Conservation (phyloP, 2,888 invertebrate genomes). For the Automeris io region DNA sequence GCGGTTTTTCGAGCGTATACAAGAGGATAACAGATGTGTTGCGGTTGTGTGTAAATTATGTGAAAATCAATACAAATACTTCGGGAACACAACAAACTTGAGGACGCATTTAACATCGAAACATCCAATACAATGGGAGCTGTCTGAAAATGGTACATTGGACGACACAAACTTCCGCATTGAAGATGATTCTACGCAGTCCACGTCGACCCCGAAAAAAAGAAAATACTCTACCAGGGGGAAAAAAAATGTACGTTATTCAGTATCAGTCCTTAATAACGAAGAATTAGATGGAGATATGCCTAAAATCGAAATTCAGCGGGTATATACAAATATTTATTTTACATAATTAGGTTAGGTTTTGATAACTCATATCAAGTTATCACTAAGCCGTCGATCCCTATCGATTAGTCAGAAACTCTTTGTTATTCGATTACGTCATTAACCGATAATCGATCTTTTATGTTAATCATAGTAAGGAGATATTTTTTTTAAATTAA, state of each 20-base stretch:
- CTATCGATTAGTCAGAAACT: slow-evolving; percentile 9
- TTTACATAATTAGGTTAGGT: slow-evolving; percentile 24
- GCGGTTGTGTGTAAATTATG: slow-evolving; percentile 68
- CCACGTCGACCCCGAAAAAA: slow-evolving; percentile 32
- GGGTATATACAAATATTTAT: slow-evolving; percentile 43
- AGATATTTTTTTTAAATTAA: no score
- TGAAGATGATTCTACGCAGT: slow-evolving; percentile 36
- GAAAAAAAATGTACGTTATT: slow-evolving; percentile 63
- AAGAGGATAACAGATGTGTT: slow-evolving; percentile 50
- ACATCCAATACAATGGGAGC: slow-evolving; percentile 69
- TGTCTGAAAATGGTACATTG: slow-evolving; percentile 50
- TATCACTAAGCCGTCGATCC: slow-evolving; percentile 10
- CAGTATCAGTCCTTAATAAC: slow-evolving; percentile 50
- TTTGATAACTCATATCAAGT: slow-evolving; percentile 19
- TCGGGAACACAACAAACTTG: slow-evolving; percentile 67
- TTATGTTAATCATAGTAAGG: no score
- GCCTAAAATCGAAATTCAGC: slow-evolving; percentile 59
- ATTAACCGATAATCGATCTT: slow-evolving; percentile 19
- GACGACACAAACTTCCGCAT: slow-evolving; percentile 40
- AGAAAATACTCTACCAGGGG: slow-evolving; percentile 40
- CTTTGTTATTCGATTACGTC: neutral
- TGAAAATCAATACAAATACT: slow-evolving; percentile 65
- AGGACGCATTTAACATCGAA: slow-evolving; percentile 59
- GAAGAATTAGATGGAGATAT: slow-evolving; percentile 36
- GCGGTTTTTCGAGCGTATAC: slow-evolving; percentile 63